Evolutionary conservation across 2,797 vertebrate species (phyloP).

Genomic region (Luscinia luscinia): DNA sequence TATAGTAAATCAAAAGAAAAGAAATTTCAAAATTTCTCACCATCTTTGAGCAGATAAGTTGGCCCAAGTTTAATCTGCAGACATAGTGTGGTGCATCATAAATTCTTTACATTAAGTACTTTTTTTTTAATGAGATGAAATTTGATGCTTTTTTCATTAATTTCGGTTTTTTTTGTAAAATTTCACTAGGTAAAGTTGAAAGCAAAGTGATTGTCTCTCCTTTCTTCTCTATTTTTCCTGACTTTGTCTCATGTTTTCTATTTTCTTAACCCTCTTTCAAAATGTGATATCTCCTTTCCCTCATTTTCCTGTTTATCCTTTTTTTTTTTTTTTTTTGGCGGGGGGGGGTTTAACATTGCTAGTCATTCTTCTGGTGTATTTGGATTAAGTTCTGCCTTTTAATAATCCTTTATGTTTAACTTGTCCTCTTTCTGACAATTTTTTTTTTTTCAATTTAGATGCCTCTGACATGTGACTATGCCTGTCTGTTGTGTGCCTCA

Average conservation of each 20-base stretch:
- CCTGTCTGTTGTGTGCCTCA: not conserved
- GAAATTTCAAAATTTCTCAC: not conserved
- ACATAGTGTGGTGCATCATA: not conserved
- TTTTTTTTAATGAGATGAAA: not conserved
- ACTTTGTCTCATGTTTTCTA: not conserved
- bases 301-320: not conserved
- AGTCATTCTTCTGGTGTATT: not conserved
- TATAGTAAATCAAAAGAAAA: not conserved
- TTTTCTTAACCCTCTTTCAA: not conserved
- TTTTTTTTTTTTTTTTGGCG: not conserved
- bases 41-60: not conserved
- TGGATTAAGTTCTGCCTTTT: not conserved
- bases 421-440: not conserved
- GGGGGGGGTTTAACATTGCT: not conserved
- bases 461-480: not conserved
- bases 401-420: not conserved
- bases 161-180: not conserved
- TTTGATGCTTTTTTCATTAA: rapidly evolving
- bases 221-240: not conserved
- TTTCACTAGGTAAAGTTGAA: not conserved
- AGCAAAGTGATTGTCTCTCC: not conserved
- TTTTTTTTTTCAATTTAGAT: not conserved
- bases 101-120: not conserved
- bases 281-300: not conserved
- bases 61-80: not conserved